Evolutionary conservation across 2,113 vertebrate species (phyloP), one percentile per base, ranked within the genome.

Genomic region (Speoplatyrhinus poulsoni): DNA sequence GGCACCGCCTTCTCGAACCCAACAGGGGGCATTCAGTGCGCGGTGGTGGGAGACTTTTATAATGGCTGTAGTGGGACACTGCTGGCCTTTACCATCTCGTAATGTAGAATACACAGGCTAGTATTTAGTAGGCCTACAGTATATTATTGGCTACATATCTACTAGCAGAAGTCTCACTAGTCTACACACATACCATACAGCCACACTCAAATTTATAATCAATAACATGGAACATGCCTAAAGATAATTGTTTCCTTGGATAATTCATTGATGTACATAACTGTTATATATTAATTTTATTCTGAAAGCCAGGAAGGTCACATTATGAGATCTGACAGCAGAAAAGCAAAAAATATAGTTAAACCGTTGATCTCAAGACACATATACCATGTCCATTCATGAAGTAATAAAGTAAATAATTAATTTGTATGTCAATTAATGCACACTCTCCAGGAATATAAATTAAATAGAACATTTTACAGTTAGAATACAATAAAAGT

Each of bases 381-480:
- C 61, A 75, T 16, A 75, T 77, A 84, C 65, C 17, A 75, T 76
- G 69, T 76, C 56, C 46, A 73, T 76, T 59, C 64, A 54, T 73
- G 41, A 75, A 76, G 69, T 57, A 72, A 80, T 33, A 75, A 79
- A 82, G 64, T 71, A 82, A 73, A 88, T n/a, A 77, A 69, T 67
- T 36, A 60, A 77, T 66, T 9, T 78, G 41, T n/a, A 15, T 15
- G 33, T 81, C 5, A 78, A 85, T 75, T 67, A 60, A 84, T 60
- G 72, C 66, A 56, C 49, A 80, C 26, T 79, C 75, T 69, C 17
- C 49, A 48, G 68, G 69, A 62, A 62, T 83, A 88, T 87, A 85
- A 89, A 86, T 90, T 86, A 88, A 88, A 90, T 87, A 87, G 64
- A 76, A 82, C 69, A 77, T 69, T 76, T 82, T 79, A 85, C 80